phyloP scores from a whole-genome alignment of 2,113 vertebrate genomes.

The Pelobates fuscus region DNA sequence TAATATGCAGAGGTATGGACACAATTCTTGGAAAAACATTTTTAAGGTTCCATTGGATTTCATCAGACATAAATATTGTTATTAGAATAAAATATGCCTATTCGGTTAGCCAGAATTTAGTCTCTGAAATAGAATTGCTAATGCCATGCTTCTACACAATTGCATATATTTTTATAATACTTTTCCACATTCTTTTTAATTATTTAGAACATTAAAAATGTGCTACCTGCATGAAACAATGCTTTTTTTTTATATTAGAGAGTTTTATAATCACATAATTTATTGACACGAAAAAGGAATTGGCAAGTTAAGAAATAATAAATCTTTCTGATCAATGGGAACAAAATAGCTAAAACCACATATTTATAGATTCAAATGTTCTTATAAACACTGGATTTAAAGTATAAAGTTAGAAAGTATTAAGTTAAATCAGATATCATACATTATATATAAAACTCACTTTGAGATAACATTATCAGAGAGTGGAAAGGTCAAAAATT shows the following conservation, averaged over 20 bases:
- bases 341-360: background rate
- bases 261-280: constrained; percentile 19
- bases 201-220: constrained; percentile 28
- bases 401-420: too few relatives aligned
- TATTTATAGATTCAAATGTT: background rate
- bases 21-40: too few relatives aligned
- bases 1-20: too few relatives aligned
- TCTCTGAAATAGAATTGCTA: background rate
- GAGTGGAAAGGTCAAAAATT: too few relatives aligned
- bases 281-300: constrained; percentile 29
- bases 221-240: constrained; percentile 25
- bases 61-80: constrained; percentile 2
- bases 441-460: too few relatives aligned
- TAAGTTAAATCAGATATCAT: too few relatives aligned
- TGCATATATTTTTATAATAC: background rate
- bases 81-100: background rate
- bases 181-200: constrained; percentile 26
- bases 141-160: background rate
- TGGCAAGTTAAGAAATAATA: background rate
- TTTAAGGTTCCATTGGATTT: background rate
- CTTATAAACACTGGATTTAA: too few relatives aligned
- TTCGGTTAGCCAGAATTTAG: background rate
- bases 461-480: too few relatives aligned
- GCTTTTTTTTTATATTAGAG: constrained; percentile 19
- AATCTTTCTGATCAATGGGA: background rate